phyloP scores from a whole-genome alignment of 2,797 vertebrate species.

The Coracias cyanogaster region DNA sequence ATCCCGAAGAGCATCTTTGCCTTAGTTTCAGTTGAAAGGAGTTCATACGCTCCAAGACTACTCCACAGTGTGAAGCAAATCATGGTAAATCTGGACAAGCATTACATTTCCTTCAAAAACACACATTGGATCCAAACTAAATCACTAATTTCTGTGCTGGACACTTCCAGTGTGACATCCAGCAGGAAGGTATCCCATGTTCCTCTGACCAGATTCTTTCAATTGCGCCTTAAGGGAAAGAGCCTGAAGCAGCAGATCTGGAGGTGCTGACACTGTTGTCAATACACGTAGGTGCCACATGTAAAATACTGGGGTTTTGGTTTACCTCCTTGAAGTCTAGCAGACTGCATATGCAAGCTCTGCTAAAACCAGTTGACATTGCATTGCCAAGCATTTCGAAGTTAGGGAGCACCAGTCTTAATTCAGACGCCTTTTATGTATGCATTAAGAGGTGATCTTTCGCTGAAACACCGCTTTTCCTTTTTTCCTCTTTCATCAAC shows the following conservation, averaged over 20 bases:
- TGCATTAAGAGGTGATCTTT: background rate
- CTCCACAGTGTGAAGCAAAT: background rate
- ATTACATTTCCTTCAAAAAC: background rate
- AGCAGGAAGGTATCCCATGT: background rate
- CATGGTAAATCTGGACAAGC: background rate
- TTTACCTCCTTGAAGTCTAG: background rate
- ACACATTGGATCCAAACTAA: background rate
- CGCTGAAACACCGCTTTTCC: background rate
- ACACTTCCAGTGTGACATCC: background rate
- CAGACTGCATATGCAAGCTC: background rate
- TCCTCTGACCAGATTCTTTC: background rate
- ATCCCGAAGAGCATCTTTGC: background rate
- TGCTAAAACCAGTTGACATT: background rate
- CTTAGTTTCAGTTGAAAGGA: background rate
- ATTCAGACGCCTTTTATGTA: background rate
- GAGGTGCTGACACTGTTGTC: background rate
- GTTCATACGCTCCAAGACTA: background rate
- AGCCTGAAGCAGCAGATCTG: background rate
- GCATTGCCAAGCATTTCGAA: background rate
- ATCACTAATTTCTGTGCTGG: background rate
- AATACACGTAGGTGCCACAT: background rate
- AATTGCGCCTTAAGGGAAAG: background rate
- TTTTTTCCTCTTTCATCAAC: background rate
- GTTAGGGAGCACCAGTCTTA: background rate
- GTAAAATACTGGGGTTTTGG: background rate